These are phyloP conservation scores for Cryptotermes secundus DNA, from an alignment of 1,140 invertebrate genomes.

Conservation along the genomic window DNA sequence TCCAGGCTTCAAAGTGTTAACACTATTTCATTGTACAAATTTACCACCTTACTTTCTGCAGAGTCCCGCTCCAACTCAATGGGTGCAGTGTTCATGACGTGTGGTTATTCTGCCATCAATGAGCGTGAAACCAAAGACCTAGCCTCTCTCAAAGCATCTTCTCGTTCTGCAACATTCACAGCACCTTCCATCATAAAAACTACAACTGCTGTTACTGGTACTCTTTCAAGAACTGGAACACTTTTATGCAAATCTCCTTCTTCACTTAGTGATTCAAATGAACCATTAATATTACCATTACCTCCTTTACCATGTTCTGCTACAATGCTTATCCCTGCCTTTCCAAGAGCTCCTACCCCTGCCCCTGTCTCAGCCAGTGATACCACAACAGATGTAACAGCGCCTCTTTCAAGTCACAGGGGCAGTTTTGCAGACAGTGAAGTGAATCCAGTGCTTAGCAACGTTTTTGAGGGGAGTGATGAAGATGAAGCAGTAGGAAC, in stretches of 20 bases:
- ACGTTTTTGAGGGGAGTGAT: slow-evolving; percentile 41
- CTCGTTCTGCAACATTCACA: slow-evolving; percentile 39
- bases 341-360: neutral
- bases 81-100: slow-evolving; percentile 52
- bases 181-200: slow-evolving; percentile 36
- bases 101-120: slow-evolving; percentile 36
- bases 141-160: slow-evolving; percentile 40
- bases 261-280: neutral
- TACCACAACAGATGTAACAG: neutral
- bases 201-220: slow-evolving; percentile 24
- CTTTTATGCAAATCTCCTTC: slow-evolving; percentile 37
- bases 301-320: neutral
- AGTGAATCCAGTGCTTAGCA: neutral
- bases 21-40: too few relatives aligned
- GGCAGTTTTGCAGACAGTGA: neutral
- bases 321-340: neutral
- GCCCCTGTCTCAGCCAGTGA: neutral
- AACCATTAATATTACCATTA: neutral
- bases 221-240: slow-evolving; percentile 36
- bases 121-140: slow-evolving; percentile 27
- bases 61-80: slow-evolving; percentile 61
- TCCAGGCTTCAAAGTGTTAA: too few relatives aligned
- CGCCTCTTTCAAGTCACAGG: neutral
- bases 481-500: slow-evolving; percentile 34
- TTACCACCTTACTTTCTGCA: slow-evolving; percentile 38